Percentiles rank a stretch among this genome's conserved stretches.
phyloP scores from a whole-genome alignment of 2,888 invertebrate genomes.

The Lasioglossum leucozonium region DNA sequence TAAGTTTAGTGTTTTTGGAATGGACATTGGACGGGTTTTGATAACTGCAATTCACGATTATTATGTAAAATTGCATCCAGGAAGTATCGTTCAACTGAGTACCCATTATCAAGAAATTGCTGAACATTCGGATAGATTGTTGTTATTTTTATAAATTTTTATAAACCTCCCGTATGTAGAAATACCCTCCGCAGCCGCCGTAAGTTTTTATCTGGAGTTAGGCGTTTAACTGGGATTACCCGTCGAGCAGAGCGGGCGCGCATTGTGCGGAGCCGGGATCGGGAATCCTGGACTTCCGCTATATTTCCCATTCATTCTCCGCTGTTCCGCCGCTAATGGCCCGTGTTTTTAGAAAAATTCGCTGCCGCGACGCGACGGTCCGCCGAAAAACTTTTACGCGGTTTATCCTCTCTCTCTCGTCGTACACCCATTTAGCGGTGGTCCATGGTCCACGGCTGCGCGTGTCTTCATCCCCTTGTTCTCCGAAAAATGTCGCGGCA shows the following conservation, averaged over 20 bases:
- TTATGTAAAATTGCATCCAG: no score
- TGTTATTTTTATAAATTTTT: background rate
- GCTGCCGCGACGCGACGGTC: background rate
- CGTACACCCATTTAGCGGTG: background rate
- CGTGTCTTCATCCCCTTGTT: background rate
- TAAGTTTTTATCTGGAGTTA: constrained; percentile 41
- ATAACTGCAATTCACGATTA: no score
- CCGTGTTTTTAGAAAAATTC: constrained; percentile 5
- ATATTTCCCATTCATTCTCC: background rate
- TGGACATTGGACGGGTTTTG: no score
- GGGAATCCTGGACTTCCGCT: constrained; percentile 5
- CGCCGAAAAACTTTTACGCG: background rate
- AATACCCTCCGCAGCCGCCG: background rate
- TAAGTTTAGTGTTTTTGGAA: no score
- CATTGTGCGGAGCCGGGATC: constrained; percentile 28
- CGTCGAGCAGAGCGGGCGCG: no score
- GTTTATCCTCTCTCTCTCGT: background rate
- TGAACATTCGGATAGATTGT: constrained; percentile 1
- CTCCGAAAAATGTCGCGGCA: background rate
- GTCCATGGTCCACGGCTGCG: background rate
- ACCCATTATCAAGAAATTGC: no score
- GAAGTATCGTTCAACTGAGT: no score
- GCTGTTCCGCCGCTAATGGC: background rate
- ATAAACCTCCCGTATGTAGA: background rate
- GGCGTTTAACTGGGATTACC: constrained; percentile 39